Evolutionary conservation across 2,797 vertebrate genomes (phyloP), one percentile per base, ranked within the genome.

Genomic region (Brachymystax lenok): DNA sequence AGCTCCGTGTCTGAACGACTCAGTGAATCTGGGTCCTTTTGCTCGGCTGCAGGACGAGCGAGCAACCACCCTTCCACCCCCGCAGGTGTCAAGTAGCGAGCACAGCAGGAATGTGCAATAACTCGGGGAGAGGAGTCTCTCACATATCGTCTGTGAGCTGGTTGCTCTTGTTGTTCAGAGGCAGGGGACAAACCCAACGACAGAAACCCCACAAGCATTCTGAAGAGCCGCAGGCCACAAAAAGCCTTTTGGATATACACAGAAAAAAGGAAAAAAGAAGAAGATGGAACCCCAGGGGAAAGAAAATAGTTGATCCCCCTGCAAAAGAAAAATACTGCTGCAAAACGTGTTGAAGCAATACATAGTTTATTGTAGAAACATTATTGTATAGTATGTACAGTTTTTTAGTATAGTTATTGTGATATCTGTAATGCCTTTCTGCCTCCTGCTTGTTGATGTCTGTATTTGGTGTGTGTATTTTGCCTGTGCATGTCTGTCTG

Each of bases 131-230:
- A 30, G 75, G 77, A 77, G 77, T 59, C 56, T 27, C 50, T 84
- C 70, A 16, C 87, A 86, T 88, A 87, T 95, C 90, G 91, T 78
- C 81, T 86, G 75, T 93, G 88, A 91, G 87, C 84, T 88, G 69
- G 80, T 84, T 66, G 75, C 75, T 84, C 82, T 87, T 84, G 86
- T 91, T 90, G 82, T 73, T 87, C 84, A 86, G 59, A 21, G 21
- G 1, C 72, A 63, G 88, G 87, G 87, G 84, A 89, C 88, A 89
- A 87, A 88, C 90, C 83, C 89, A 64, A 88, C 86, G 78, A 84
- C 87, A 90, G 89, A 30, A 52, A 67, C 84, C 89, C 88, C 83
- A 91, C 84, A 88, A 86, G 84, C 63, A 61, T 79, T 73, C 82
- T 87, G 75, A 85, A 88, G 88, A 68, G 84, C 87, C 87, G 71